Evolutionary conservation across 1,140 invertebrate genomes (phyloP).

Genomic region (Philopotamus ludificatus): DNA sequence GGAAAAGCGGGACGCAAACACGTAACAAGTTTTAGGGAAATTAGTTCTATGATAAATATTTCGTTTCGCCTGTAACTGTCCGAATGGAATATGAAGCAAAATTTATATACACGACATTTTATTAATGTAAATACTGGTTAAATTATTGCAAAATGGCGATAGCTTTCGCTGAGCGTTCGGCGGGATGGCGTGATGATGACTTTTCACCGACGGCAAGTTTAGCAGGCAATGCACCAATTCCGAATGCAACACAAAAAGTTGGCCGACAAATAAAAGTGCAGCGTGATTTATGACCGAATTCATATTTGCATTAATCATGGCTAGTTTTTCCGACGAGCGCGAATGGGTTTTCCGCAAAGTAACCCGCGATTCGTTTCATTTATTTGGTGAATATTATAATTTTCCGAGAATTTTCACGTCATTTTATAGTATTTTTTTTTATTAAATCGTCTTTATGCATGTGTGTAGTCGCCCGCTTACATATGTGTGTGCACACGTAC

Average conservation of each 20-base stretch:
- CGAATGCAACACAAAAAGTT: not conserved
- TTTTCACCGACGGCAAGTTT: not conserved
- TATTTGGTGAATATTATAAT: too few species aligned
- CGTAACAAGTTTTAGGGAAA: too few species aligned
- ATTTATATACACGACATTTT: not conserved
- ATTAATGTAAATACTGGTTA: not conserved
- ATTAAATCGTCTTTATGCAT: too few species aligned
- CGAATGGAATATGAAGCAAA: not conserved
- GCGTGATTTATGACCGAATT: constrained; percentile 4
- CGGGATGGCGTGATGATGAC: not conserved
- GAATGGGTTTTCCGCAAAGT: too few species aligned
- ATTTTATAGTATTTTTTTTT: too few species aligned
- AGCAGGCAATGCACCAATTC: constrained; percentile 5
- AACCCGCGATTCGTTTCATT: too few species aligned
- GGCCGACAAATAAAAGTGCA: constrained; percentile 1
- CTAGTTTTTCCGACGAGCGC: not conserved
- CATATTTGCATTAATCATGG: constrained; percentile 6
- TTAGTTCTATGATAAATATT: too few species aligned
- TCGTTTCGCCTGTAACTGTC: too few species aligned
- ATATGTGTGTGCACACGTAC: too few species aligned
- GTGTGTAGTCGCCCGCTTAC: too few species aligned
- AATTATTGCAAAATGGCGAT: not conserved
- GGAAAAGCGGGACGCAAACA: too few species aligned
- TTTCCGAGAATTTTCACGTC: too few species aligned
- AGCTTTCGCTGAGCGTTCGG: not conserved